A percentile compares a stretch with the other conserved stretches of the same genome.
Conservation (phyloP, 2,797 vertebrate genomes). For the Borostomias antarcticus region DNA sequence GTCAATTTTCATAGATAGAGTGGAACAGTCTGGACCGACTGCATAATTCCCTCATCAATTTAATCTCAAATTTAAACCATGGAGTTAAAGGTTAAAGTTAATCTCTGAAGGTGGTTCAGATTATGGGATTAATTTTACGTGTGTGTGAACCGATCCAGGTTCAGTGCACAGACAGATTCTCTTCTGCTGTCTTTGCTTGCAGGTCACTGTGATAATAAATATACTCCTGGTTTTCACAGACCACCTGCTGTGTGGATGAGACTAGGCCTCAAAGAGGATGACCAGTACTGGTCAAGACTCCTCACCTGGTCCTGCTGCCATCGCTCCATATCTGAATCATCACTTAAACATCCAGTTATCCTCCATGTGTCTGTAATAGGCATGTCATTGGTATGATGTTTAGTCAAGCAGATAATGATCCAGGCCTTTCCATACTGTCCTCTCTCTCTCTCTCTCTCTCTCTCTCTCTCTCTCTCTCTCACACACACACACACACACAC, state of each 20-base stretch:
- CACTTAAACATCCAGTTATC: slow-evolving; percentile 17
- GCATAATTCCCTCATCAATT: slow-evolving; percentile 40
- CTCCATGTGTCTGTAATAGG: slow-evolving; percentile 8
- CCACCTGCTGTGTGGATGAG: background rate
- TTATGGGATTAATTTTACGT: slow-evolving; percentile 29
- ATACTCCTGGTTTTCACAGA: background rate
- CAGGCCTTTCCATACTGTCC: slow-evolving; percentile 35
- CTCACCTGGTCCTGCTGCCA: slow-evolving; percentile 1
- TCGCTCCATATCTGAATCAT: slow-evolving; percentile 5
- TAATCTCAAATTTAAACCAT: slow-evolving; percentile 44
- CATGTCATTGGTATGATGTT: slow-evolving; percentile 41
- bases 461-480: slow-evolving; percentile 3
- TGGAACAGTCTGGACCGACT: slow-evolving; percentile 29
- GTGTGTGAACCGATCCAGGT: background rate
- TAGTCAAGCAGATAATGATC: slow-evolving; percentile 50
- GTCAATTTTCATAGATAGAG: background rate
- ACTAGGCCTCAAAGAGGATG: too few relatives aligned
- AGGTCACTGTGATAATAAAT: background rate
- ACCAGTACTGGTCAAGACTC: too few relatives aligned
- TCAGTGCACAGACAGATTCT: slow-evolving; percentile 4
- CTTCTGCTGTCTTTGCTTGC: background rate
- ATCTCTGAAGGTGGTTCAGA: slow-evolving; percentile 32
- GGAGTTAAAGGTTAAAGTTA: slow-evolving; percentile 11
- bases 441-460: slow-evolving; percentile 20
- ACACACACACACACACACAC: too few relatives aligned